Base-by-base conservation (phyloP, 2,797 vertebrate species). In the Mycteria americana region DNA sequence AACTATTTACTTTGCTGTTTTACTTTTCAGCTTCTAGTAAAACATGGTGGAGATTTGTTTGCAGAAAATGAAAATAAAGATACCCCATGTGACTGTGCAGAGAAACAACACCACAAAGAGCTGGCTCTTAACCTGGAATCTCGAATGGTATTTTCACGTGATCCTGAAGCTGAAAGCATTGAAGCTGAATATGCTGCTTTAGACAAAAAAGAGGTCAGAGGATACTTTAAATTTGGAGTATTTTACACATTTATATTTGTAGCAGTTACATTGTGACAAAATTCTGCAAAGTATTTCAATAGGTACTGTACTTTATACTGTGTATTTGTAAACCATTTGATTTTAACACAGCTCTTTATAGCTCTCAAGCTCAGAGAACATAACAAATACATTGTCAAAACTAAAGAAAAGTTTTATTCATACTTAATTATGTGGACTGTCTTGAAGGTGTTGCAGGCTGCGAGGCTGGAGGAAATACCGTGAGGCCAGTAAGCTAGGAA, bases 71-170 rank as follows among this genome's bases (percentile, higher is more conserved):
- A 99, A 96, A 99, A 99, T 97, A 99, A 99, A 95, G 99, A 99
- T 98, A 99, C 99, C 76, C 99, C 99, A 39, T 99, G 99, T 97
- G 99, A 99, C 98, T 99, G 99, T 98, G 99, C 99, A 39, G 99
- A 99, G 98, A 99, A 99, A 96, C 99, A 99, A 87, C 99, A 99
- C 97, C 99, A 99, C 98, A 99, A 99, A 98, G 99, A 99, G 92
- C 96, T 99, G 98, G 99, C 99, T 79, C 99, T 99, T 73, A 99
- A 99, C 98, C 98, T 99, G 97, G 99, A 99, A 98, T 99, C 99
- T 89, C 99, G 99, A 97, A 99, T 99, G 99, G 99, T 99, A 94
- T 99, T 99, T 98, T 99, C 99, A 79, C 98, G 98, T 95, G 99
- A 99, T 98, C 99, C 99, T 10, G 99, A 99, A 96, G 99, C 99